These are phyloP conservation scores for Corapipo altera DNA, from an alignment of 2,113 vertebrate species.

Conservation along the genomic window DNA sequence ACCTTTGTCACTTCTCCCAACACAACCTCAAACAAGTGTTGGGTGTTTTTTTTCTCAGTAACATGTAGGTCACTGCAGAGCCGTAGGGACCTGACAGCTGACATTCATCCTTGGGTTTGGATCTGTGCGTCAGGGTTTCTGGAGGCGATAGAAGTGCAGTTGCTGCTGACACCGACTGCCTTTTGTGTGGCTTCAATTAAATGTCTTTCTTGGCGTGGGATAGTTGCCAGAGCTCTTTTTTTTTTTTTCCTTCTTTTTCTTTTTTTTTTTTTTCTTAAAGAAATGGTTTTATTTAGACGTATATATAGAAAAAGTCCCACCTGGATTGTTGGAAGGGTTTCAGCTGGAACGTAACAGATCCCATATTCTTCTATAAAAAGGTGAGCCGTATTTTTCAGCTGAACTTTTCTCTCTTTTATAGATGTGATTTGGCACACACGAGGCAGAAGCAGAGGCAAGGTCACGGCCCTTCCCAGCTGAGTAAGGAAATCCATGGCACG, in stretches of 20 bases:
- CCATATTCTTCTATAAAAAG: neutral
- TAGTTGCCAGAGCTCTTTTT: neutral
- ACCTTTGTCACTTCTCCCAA: neutral
- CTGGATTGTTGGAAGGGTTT: conserved; percentile 45
- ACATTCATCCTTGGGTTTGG: neutral
- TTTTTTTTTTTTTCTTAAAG: neutral
- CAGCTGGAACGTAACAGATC: neutral
- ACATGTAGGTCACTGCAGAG: conserved; percentile 45
- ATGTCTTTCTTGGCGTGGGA: neutral
- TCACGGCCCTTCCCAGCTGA: neutral
- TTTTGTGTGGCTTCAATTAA: conserved; percentile 35
- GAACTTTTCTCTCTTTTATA: conserved; percentile 13
- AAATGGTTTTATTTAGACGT: conserved; percentile 2
- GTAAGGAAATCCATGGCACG: neutral
- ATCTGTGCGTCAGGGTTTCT: neutral
- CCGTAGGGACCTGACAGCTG: conserved; percentile 34
- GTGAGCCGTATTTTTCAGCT: neutral
- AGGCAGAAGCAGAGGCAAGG: neutral
- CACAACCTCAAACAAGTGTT: neutral
- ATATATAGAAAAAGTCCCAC: neutral
- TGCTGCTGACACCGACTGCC: neutral
- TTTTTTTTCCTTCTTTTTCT: accelerated
- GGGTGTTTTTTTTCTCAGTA: neutral
- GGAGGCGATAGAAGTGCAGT: neutral
- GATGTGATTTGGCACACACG: neutral